Conservation (phyloP, 2,797 vertebrate species). For the Garrulus glandarius region DNA sequence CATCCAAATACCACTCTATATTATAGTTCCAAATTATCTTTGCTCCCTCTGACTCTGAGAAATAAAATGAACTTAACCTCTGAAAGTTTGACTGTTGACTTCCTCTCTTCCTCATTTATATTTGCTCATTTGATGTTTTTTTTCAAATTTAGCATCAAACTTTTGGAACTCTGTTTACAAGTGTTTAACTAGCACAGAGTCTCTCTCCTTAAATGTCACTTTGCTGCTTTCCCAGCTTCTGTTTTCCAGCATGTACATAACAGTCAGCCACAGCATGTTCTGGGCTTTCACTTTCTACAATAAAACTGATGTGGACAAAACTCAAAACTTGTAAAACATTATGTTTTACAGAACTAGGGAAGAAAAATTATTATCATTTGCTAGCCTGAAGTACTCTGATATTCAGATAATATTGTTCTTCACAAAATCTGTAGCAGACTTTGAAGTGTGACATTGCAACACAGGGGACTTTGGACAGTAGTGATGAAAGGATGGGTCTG, state of each 20-base stretch:
- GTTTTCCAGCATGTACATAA: neutral
- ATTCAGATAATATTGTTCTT: neutral
- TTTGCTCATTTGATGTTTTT: neutral
- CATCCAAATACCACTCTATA: neutral
- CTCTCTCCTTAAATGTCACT: neutral
- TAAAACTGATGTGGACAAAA: neutral
- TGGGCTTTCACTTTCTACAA: neutral
- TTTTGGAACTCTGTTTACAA: neutral
- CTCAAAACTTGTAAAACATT: neutral
- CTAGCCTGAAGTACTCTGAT: neutral
- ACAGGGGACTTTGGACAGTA: slow-evolving; percentile 19
- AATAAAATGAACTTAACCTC: neutral
- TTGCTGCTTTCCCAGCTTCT: neutral
- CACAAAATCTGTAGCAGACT: neutral
- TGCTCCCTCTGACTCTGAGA: neutral
- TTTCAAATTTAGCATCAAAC: neutral
- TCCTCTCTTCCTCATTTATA: neutral
- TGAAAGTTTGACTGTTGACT: neutral
- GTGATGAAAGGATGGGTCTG: neutral
- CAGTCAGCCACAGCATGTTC: neutral
- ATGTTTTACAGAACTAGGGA: neutral
- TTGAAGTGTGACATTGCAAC: slow-evolving; percentile 32
- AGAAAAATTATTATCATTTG: neutral
- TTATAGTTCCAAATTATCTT: neutral
- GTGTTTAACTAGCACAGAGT: neutral